Evolutionary conservation across 2,888 invertebrate genomes (phyloP).

Genomic region (Ophraella communa): DNA sequence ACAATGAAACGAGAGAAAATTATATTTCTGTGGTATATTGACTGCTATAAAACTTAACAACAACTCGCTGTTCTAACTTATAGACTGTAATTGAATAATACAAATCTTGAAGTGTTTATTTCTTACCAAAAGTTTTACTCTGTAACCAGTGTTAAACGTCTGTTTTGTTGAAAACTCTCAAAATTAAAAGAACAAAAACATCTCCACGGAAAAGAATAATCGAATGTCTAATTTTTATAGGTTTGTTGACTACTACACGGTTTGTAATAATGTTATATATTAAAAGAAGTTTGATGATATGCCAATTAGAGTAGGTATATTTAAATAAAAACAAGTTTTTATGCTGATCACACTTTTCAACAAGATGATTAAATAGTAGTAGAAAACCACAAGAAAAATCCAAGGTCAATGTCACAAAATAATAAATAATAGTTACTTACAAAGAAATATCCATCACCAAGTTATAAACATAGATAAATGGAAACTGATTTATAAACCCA

Average conservation of each 20-base stretch:
- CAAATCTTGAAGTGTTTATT: conserved; percentile 29
- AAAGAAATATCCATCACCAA: no score
- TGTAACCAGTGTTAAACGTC: neutral
- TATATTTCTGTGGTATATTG: conserved; percentile 10
- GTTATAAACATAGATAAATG: no score
- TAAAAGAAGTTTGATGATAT: no score
- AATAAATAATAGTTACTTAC: no score
- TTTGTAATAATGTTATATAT: no score
- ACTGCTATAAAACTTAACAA: conserved; percentile 9
- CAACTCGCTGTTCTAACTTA: conserved; percentile 4
- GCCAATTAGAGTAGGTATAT: no score
- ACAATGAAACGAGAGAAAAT: conserved; percentile 10
- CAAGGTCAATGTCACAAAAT: no score
- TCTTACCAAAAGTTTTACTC: conserved; percentile 18
- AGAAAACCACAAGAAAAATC: no score
- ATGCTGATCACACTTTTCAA: no score
- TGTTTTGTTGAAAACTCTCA: conserved; percentile 19
- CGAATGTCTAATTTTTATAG: neutral
- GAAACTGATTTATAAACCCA: no score
- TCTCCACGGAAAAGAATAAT: neutral
- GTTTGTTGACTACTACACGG: neutral
- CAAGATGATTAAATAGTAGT: no score
- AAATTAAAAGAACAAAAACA: neutral
- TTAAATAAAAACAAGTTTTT: no score
- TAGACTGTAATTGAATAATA: conserved; percentile 27